Evolutionary conservation across 1,140 invertebrate species (phyloP).

Genomic region (Drosophila pachea): DNA sequence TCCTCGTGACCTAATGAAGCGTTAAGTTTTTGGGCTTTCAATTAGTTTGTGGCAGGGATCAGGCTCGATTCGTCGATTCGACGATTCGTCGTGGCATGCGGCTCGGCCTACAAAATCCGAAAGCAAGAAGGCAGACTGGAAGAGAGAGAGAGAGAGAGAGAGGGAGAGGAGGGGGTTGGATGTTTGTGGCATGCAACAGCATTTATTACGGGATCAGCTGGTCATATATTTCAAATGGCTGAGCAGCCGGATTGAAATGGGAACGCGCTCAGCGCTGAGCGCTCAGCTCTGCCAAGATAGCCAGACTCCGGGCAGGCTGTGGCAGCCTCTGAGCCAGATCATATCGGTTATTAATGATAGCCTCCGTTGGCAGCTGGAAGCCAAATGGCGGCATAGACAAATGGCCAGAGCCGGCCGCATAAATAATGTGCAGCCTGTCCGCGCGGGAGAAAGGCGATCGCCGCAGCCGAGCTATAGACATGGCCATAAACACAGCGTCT

Average conservation of each 20-base stretch:
- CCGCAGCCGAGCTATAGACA: conserved; percentile 10
- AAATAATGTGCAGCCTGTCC: conserved; percentile 53
- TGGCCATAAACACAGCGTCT: conserved; percentile 61
- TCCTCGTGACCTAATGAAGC: conserved; percentile 62
- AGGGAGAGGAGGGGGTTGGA: too few species aligned
- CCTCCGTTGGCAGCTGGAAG: conserved; percentile 72
- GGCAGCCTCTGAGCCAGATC: conserved; percentile 53
- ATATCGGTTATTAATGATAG: conserved; percentile 78
- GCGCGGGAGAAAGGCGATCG: conserved; percentile 30
- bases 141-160: too few species aligned
- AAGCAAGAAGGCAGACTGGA: conserved; percentile 14
- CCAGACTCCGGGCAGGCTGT: background rate
- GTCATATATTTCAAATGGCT: conserved; percentile 69
- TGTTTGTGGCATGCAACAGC: conserved; percentile 43
- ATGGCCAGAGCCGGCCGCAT: conserved; percentile 62
- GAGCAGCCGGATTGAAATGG: conserved; percentile 23
- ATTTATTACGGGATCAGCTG: conserved; percentile 70
- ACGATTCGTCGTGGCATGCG: conserved; percentile 29
- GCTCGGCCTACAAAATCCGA: conserved; percentile 31
- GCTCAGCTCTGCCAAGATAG: background rate
- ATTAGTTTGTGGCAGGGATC: conserved; percentile 40
- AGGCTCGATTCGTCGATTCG: conserved; percentile 25
- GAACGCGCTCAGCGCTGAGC: conserved; percentile 40
- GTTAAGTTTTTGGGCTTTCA: conserved; percentile 70
- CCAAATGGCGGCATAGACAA: conserved; percentile 77